A percentile compares a stretch with the other conserved stretches of the same genome.
phyloP scores from a whole-genome alignment of 2,888 invertebrate genomes.

The Drosophila atroscutellata region DNA sequence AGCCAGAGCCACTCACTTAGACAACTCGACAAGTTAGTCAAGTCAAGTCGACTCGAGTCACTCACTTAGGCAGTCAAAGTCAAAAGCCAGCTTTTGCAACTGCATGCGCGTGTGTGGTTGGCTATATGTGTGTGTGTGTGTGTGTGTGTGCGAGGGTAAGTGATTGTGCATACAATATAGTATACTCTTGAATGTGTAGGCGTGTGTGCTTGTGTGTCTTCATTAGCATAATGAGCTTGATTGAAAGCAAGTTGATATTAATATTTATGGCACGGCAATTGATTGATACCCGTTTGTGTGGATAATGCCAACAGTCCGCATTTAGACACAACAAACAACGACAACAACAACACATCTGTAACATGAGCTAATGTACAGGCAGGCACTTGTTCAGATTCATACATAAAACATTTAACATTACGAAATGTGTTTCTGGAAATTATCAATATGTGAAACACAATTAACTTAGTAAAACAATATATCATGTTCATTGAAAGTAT shows the following conservation, averaged over 20 bases:
- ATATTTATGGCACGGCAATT: slow-evolving; percentile 54
- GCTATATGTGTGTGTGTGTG: slow-evolving; percentile 9
- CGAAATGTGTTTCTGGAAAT: neutral
- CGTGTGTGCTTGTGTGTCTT: slow-evolving; percentile 66
- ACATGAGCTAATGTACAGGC: neutral
- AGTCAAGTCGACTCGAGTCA: slow-evolving; percentile 54
- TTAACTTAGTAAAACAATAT: neutral
- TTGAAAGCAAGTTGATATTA: slow-evolving; percentile 70
- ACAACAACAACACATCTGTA: neutral
- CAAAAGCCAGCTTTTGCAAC: slow-evolving; percentile 18
- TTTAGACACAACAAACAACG: neutral
- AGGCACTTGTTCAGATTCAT: neutral
- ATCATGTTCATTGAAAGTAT: neutral
- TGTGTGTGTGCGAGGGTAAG: slow-evolving; percentile 19
- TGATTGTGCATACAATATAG: slow-evolving; percentile 4
- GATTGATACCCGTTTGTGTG: slow-evolving; percentile 28
- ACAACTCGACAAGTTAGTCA: slow-evolving; percentile 55
- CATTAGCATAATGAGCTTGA: slow-evolving; percentile 74
- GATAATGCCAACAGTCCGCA: neutral
- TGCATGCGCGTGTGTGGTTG: neutral
- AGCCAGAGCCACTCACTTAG: slow-evolving; percentile 44
- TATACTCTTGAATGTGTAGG: slow-evolving; percentile 41
- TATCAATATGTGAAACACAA: neutral
- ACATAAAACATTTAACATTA: neutral
- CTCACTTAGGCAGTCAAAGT: slow-evolving; percentile 54